Evolutionary conservation across 1,140 invertebrate species (phyloP).

Genomic region (Drosophila baimaii): DNA sequence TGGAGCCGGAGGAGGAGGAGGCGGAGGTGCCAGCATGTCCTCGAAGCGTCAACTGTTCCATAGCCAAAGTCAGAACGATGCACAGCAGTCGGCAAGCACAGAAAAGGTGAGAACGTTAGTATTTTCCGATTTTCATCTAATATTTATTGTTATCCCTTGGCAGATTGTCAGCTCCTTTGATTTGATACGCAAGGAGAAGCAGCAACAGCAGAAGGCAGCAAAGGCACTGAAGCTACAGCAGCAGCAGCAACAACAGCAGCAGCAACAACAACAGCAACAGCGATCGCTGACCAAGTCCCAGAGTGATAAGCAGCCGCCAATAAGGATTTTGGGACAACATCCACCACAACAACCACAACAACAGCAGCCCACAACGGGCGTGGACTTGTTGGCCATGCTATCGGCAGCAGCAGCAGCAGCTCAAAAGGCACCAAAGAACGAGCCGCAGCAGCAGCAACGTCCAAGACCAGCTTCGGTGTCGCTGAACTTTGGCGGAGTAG

Average conservation of each 20-base stretch:
- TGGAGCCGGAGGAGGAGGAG: constrained; percentile 8
- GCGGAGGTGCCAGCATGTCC: constrained; percentile 22
- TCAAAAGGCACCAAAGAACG: constrained; percentile 54
- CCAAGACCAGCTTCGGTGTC: constrained; percentile 78
- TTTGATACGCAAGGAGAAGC: constrained; percentile 82
- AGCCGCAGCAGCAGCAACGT: constrained; percentile 56
- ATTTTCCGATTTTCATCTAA: not conserved
- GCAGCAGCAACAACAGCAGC: constrained; percentile 53
- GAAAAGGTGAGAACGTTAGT: constrained; percentile 63
- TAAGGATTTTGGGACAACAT: constrained; percentile 27
- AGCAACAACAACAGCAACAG: constrained; percentile 54
- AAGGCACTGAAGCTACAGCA: constrained; percentile 68
- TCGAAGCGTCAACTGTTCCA: constrained; percentile 80
- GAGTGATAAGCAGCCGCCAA: constrained; percentile 66
- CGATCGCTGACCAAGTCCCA: constrained; percentile 59
- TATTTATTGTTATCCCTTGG: not conserved
- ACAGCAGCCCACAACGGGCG: constrained; percentile 61
- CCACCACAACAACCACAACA: constrained; percentile 55
- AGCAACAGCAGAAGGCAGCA: constrained; percentile 69
- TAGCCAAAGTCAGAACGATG: constrained; percentile 80
- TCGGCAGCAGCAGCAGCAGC: constrained; percentile 71
- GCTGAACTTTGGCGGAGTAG: constrained; percentile 54
- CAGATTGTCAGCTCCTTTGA: constrained; percentile 83
- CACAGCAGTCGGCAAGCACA: constrained; percentile 68
- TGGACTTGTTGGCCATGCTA: constrained; percentile 72